Base-by-base conservation (phyloP, 30 jellyfish, hydroid and myxozoan genomes). In the Hydra vulgaris region DNA sequence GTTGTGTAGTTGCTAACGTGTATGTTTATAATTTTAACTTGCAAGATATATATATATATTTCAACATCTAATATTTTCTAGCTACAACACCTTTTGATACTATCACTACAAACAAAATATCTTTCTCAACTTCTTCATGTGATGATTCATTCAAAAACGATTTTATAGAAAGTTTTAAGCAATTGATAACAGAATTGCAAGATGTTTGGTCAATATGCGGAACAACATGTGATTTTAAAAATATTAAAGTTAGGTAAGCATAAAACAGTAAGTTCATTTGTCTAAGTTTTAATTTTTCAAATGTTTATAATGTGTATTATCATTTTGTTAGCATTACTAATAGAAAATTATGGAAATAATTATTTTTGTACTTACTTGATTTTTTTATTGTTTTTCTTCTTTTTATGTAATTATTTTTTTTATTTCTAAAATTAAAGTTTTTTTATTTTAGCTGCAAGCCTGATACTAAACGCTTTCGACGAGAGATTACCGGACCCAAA, bases 191-290 rank as follows among this genome's bases (percentile, higher is more conserved):
- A 18, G 19, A 23, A 8, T 52, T 87, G 16, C 93, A 92, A 52
- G 23, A 22, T 21, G 54, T 25, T 25, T 90, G 88, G 93, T 76
- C 81, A 22, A 84, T 92, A 26, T 92, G 98, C 71, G 98, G 96
- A 7, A 87, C 54, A 7, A 61, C 78, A 25, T 92, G 98, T 54
- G 87, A 92, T 83, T 92, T 92, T 74, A 79, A 54, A 27, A 26
- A 24, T 73, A 75, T 79, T 23, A 67, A 96, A 19, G 75, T 90
- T 77, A 82, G 66, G 75, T 68, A 68, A 56, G 71, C 17, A n/a
- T n/a, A n/a, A n/a, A n/a, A n/a, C n/a, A n/a, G n/a, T n/a, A n/a
- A n/a, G n/a, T n/a, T n/a, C n/a, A n/a, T n/a, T n/a, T n/a, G n/a
- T n/a, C n/a, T n/a, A n/a, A n/a, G n/a, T n/a, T n/a, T n/a, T n/a